phyloP scores from a whole-genome alignment of 2,888 invertebrate species.

The Tholera decimalis region DNA sequence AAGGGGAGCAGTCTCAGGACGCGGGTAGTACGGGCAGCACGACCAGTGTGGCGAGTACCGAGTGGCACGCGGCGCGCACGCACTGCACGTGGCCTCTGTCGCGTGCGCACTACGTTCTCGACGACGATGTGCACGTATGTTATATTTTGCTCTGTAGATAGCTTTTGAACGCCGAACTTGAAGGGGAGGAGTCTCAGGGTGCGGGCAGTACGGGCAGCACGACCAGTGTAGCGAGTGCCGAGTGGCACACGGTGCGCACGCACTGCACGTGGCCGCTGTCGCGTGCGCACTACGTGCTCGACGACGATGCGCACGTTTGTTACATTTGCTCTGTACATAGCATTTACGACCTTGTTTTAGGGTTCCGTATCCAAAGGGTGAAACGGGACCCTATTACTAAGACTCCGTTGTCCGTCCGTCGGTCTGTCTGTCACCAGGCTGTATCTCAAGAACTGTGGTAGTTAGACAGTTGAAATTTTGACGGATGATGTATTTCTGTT shows the following conservation, averaged over 20 bases:
- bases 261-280: constrained; percentile 88
- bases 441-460: too few species aligned
- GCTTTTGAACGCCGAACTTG: constrained; percentile 9
- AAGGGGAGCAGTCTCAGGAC: constrained; percentile 24
- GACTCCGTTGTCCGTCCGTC: too few species aligned
- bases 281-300: constrained; percentile 68
- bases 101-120: constrained; percentile 68
- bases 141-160: neutral
- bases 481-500: too few species aligned
- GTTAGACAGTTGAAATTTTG: too few species aligned
- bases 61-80: constrained; percentile 82
- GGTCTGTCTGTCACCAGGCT: too few species aligned
- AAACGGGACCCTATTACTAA: too few species aligned
- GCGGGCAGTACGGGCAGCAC: neutral
- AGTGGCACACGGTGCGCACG: constrained; percentile 81
- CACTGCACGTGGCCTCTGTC: constrained; percentile 88
- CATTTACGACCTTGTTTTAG: too few species aligned
- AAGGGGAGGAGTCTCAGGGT: constrained; percentile 23
- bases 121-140: constrained; percentile 75
- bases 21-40: neutral
- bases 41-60: constrained; percentile 18
- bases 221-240: constrained; percentile 18
- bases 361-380: too few species aligned
- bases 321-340: neutral
- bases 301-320: constrained; percentile 75